A percentile compares a stretch with the other conserved stretches of the same genome.
Evolutionary conservation across 2,113 vertebrate species (phyloP).

Genomic region (Peromyscus californicus): DNA sequence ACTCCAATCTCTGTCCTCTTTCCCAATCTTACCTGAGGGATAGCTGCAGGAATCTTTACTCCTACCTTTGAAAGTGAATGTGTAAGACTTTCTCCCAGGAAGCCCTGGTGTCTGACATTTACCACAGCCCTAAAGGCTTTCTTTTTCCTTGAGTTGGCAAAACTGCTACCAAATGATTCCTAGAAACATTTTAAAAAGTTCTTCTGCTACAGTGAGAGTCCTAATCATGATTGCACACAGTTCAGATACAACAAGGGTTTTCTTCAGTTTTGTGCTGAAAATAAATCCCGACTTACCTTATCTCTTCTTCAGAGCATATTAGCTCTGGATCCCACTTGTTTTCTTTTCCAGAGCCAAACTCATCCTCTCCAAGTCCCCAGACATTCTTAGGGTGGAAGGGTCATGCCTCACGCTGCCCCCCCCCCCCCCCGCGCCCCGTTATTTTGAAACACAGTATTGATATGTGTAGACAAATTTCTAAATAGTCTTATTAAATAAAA

Average conservation of each 20-base stretch:
- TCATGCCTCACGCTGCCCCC: no score
- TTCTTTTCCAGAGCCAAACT: background rate
- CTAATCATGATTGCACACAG: background rate
- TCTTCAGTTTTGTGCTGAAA: conserved; percentile 33
- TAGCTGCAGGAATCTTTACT: conserved; percentile 1
- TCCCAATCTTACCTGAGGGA: background rate
- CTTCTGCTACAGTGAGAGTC: background rate
- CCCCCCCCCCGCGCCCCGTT: background rate
- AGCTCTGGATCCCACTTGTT: background rate
- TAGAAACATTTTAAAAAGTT: background rate
- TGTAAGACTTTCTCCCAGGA: background rate
- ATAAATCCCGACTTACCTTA: conserved; percentile 12
- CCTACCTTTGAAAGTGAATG: conserved; percentile 15
- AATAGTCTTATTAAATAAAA: no score
- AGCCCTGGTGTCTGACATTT: background rate
- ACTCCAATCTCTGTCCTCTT: background rate
- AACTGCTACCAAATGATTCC: background rate
- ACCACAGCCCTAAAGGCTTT: background rate
- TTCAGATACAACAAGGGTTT: background rate
- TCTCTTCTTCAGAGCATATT: background rate
- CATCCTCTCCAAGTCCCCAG: background rate
- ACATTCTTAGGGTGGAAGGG: background rate
- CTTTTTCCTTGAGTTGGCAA: background rate
- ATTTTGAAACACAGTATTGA: background rate
- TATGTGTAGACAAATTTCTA: no score